Percentiles rank a stretch among this genome's conserved stretches.
Evolutionary conservation across 1,140 invertebrate genomes (phyloP).

Genomic region (Heliothis subflexa): DNA sequence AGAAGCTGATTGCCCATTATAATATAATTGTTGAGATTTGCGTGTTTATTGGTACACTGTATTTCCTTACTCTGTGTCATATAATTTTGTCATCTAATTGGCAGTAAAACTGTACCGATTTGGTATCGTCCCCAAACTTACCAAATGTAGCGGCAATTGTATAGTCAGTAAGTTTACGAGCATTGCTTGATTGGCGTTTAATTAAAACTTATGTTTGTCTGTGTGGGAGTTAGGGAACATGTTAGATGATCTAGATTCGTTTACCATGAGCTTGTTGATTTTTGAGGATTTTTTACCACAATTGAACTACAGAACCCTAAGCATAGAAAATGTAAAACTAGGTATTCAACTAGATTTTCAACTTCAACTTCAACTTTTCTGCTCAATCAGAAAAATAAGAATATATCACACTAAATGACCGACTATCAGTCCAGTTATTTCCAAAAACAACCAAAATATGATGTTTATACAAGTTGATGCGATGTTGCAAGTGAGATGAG

Average conservation of each 20-base stretch:
- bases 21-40: neutral
- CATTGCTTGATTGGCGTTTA: conserved; percentile 35
- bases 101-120: conserved; percentile 18
- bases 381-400: too few relatives aligned
- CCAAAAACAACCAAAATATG: too few relatives aligned
- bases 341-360: too few relatives aligned
- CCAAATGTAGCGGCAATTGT: conserved; percentile 19
- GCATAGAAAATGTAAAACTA: too few relatives aligned
- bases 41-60: neutral
- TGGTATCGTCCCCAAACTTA: too few relatives aligned
- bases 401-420: too few relatives aligned
- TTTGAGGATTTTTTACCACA: too few relatives aligned
- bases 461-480: too few relatives aligned
- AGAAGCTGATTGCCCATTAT: neutral
- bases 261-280: neutral
- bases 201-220: conserved; percentile 12
- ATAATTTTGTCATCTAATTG: conserved; percentile 30
- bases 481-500: too few relatives aligned
- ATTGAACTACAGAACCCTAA: too few relatives aligned
- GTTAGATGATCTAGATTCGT: neutral
- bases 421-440: too few relatives aligned
- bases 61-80: neutral
- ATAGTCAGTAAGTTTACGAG: conserved; percentile 29
- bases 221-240: neutral
- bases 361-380: too few relatives aligned